Evolutionary conservation across 2,888 invertebrate species (phyloP).

Genomic region (Macrosoma leucophasiata): DNA sequence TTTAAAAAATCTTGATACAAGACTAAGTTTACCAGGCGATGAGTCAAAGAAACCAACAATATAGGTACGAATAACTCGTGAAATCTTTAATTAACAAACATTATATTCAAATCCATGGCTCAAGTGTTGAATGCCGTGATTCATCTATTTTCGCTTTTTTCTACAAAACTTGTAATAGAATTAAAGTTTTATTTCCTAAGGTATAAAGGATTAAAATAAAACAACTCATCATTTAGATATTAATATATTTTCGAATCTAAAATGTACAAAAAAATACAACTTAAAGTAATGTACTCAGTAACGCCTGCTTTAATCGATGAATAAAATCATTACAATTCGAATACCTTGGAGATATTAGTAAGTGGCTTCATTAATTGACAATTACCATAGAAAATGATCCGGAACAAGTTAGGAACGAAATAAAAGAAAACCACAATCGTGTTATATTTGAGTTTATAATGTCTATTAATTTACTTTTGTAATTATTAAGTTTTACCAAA

Average conservation of each 20-base stretch:
- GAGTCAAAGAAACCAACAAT: no score
- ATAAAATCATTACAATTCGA: slow-evolving; percentile 55
- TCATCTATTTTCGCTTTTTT: no score
- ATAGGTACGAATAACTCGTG: no score
- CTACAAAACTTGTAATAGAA: no score
- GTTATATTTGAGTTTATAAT: slow-evolving; percentile 31
- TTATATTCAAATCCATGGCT: no score
- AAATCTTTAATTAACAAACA: no score
- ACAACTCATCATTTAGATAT: slow-evolving; percentile 69
- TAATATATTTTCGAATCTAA: slow-evolving; percentile 84
- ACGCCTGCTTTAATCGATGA: slow-evolving; percentile 58
- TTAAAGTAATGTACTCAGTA: slow-evolving; percentile 80
- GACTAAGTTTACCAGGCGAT: no score
- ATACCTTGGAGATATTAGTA: slow-evolving; percentile 48
- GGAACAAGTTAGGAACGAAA: slow-evolving; percentile 67
- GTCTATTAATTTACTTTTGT: slow-evolving; percentile 29
- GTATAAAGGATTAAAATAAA: slow-evolving; percentile 35
- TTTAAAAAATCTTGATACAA: no score
- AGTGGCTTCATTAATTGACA: slow-evolving; percentile 64
- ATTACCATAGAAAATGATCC: slow-evolving; percentile 50
- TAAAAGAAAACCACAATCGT: slow-evolving; percentile 44
- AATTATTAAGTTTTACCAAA: slow-evolving; percentile 41
- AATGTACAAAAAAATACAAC: slow-evolving; percentile 85
- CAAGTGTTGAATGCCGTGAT: no score
- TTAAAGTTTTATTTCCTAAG: no score